These are phyloP conservation scores for Aurelia aurita DNA, from an alignment of 30 jellyfish, hydroid and myxozoan species.

Conservation along the genomic window DNA sequence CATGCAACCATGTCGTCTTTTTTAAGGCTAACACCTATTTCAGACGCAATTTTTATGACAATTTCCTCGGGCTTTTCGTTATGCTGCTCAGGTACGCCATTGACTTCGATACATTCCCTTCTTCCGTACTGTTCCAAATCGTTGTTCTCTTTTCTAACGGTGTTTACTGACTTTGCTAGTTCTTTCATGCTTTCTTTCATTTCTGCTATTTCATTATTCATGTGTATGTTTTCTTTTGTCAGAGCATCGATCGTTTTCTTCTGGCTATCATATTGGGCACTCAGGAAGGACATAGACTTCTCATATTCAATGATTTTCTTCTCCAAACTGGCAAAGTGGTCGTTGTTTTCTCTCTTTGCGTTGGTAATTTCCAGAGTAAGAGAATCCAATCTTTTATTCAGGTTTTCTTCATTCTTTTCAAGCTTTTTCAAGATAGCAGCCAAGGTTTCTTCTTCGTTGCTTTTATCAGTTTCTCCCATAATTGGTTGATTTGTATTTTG, in stretches of 20 bases:
- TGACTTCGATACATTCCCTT: constrained; percentile 1
- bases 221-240: not conserved
- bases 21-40: not conserved
- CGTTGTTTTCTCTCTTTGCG: too few relatives aligned
- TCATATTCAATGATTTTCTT: too few relatives aligned
- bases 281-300: not conserved
- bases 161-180: not conserved
- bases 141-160: not conserved
- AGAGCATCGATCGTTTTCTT: not conserved
- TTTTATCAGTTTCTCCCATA: too few relatives aligned
- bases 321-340: too few relatives aligned
- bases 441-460: too few relatives aligned
- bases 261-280: not conserved
- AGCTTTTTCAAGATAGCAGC: too few relatives aligned
- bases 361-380: too few relatives aligned
- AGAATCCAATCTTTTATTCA: too few relatives aligned
- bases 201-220: not conserved
- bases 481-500: too few relatives aligned
- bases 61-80: constrained; percentile 10
- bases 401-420: too few relatives aligned
- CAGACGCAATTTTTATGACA: not conserved
- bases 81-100: not conserved
- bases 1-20: not conserved
- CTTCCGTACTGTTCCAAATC: constrained; percentile 39
- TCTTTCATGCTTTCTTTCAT: too few relatives aligned